A percentile compares a stretch with the other conserved stretches of the same genome.
Conservation (phyloP, 2,113 vertebrate genomes). For the Gobiocypris rarus region DNA sequence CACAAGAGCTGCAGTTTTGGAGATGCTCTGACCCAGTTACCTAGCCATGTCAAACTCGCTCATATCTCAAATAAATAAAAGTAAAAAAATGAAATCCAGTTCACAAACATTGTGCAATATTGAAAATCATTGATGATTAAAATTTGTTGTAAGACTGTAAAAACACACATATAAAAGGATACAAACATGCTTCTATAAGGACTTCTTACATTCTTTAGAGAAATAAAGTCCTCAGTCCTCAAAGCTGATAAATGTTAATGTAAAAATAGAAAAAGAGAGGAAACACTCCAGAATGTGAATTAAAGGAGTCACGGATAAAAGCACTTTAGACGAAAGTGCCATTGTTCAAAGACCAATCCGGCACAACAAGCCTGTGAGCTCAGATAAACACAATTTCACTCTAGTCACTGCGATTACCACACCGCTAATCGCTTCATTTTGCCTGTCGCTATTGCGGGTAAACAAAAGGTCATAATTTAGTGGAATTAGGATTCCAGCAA, state of each 20-base stretch:
- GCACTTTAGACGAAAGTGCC: constrained; percentile 23
- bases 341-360: constrained; percentile 40
- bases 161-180: neutral
- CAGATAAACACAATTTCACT: constrained; percentile 56
- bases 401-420: constrained; percentile 53
- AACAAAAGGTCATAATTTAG: constrained; percentile 49
- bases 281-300: constrained; percentile 2
- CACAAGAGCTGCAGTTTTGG: too few species aligned
- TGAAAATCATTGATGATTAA: neutral
- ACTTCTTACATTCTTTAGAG: neutral
- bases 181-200: neutral
- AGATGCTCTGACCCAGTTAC: too few species aligned
- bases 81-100: neutral
- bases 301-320: constrained; percentile 8
- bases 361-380: constrained; percentile 14
- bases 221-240: constrained; percentile 1
- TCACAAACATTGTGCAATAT: neutral
- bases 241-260: constrained; percentile 45
- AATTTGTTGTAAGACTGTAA: neutral
- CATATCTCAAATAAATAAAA: too few species aligned
- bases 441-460: neutral
- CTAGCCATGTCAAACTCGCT: too few species aligned
- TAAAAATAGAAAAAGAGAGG: constrained; percentile 44
- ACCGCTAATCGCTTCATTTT: constrained; percentile 38
- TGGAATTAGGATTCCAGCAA: constrained; percentile 25